phyloP scores from a whole-genome alignment of 1,140 invertebrate species.

The Atta texana region DNA sequence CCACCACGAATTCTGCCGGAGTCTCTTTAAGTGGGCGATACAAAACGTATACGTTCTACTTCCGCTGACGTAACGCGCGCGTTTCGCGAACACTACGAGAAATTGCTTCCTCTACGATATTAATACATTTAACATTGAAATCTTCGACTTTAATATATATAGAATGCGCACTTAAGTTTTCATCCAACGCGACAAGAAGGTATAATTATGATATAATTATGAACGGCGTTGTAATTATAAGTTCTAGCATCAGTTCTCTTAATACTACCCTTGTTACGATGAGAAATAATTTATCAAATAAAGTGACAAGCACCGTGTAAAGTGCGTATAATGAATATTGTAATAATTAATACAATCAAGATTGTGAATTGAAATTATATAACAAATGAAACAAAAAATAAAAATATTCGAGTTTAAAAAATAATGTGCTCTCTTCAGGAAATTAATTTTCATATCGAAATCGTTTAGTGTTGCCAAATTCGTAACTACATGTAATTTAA shows the following conservation, averaged over 20 bases:
- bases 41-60: constrained; percentile 19
- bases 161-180: neutral
- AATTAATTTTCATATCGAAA: neutral
- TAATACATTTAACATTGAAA: neutral
- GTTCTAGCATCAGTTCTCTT: neutral
- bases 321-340: neutral
- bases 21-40: constrained; percentile 13
- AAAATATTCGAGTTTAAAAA: neutral
- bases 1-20: constrained; percentile 20
- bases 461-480: neutral
- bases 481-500: neutral
- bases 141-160: neutral
- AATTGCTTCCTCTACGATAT: neutral
- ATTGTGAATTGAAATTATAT: neutral
- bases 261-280: neutral
- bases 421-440: neutral
- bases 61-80: constrained; percentile 11
- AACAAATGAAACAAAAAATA: neutral
- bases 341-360: neutral
- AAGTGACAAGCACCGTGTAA: neutral
- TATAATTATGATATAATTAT: neutral
- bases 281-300: constrained; percentile 8
- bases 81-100: neutral
- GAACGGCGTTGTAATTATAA: neutral
- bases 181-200: neutral